Evolutionary conservation across 2,797 vertebrate genomes (phyloP), one percentile per base, ranked within the genome.

Genomic region (Coilia nasus): DNA sequence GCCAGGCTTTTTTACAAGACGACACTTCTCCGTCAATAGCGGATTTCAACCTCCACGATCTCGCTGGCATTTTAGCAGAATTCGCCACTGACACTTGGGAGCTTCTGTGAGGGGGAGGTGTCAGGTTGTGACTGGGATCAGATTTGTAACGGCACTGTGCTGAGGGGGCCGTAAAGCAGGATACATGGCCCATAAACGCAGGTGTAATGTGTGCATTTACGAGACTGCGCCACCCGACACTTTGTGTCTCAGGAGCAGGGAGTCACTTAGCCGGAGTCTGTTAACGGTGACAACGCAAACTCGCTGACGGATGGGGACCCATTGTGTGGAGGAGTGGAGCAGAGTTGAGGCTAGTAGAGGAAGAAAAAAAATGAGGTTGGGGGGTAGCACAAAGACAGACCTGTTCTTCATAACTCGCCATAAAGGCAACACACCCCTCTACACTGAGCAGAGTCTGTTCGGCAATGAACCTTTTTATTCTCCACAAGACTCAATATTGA

Each of bases 391-490:
- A 82, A 81, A 83, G 81, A 85, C 44, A 62, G 54, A 75, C 1
- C 2, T 82, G 71, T 21, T 78, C 71, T 78, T 44, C 71, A 78
- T 78, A 78, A 78, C 71, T 78, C 71, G 44, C 71, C 71, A 44
- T 78, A 78, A 78, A 78, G 19, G 71, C 71, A 78, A 78, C 71
- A 78, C 71, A 15, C 71, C 71, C 71, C 35, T 78, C 71, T 35
- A 21, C 31, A 78, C 71, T 41, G 35, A 78, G 15, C 71, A 10
- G 35, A 78, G 71, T 44, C 71, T 44, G 15, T 78, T 78, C 19
- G 35, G 71, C 71, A 44, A 78, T 78, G 35, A 44, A 78, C 31
- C 71, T 41, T 78, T 78, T 78, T 78, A 78, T 78, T 78, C 71
- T 2, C 71, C 35, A 78, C 44, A 78, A 19, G 71, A 41, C 71